phyloP scores from a whole-genome alignment of 1,140 invertebrate species.

The Phocides pigmalion region DNA sequence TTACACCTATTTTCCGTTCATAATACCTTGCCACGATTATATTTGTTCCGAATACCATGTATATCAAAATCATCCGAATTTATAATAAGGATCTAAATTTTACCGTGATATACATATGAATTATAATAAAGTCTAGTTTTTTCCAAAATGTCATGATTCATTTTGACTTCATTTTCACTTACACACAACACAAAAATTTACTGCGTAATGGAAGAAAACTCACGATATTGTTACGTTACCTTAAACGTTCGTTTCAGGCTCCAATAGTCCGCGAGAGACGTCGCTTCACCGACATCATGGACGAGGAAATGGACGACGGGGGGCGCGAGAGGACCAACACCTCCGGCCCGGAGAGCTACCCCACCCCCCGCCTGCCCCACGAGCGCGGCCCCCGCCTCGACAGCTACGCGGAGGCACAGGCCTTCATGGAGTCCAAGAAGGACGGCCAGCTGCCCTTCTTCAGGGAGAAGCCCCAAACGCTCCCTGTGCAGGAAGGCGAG shows the following conservation, averaged over 20 bases:
- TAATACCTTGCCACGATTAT: too few relatives aligned
- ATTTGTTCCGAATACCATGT: too few relatives aligned
- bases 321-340: conserved; percentile 90
- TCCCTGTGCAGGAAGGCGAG: conserved; percentile 91
- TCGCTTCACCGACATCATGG: conserved; percentile 97
- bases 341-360: conserved; percentile 89
- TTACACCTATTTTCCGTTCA: too few relatives aligned
- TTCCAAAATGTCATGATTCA: too few relatives aligned
- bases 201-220: too few relatives aligned
- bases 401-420: conserved; percentile 93
- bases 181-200: too few relatives aligned
- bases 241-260: conserved; percentile 81
- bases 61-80: too few relatives aligned
- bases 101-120: too few relatives aligned
- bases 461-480: conserved; percentile 91
- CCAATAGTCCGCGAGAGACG: conserved; percentile 95
- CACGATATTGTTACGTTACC: too few relatives aligned
- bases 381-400: conserved; percentile 92
- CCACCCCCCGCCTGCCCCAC: conserved; percentile 89
- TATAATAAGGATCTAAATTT: too few relatives aligned
- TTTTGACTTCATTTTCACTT: too few relatives aligned
- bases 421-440: conserved; percentile 91
- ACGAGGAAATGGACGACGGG: conserved; percentile 97
- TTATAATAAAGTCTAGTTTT: too few relatives aligned
- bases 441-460: conserved; percentile 92